A percentile compares a stretch with the other conserved stretches of the same genome.
Evolutionary conservation across 2,113 vertebrate genomes (phyloP).

Genomic region (Clupea harengus): DNA sequence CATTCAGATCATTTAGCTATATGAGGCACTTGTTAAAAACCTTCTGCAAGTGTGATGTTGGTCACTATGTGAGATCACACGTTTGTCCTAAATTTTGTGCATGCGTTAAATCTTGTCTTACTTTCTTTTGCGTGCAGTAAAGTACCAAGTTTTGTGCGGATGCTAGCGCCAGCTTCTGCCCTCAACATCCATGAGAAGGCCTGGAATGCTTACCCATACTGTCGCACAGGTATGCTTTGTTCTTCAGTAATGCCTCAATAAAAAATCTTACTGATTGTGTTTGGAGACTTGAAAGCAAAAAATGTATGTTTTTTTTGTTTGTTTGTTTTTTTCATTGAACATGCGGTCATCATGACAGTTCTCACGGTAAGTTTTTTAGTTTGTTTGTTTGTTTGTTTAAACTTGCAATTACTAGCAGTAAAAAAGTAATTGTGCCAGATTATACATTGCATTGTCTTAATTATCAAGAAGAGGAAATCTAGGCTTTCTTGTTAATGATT

Average conservation of each 20-base stretch:
- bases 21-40: neutral
- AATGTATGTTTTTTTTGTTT: conserved; percentile 31
- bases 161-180: conserved; percentile 84
- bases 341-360: conserved; percentile 47
- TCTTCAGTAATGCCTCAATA: neutral
- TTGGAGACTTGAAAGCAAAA: neutral
- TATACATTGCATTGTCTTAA: too few species aligned
- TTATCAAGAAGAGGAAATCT: too few species aligned
- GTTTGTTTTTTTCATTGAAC: neutral
- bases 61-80: neutral
- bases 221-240: conserved; percentile 78
- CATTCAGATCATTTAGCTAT: neutral
- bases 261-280: neutral
- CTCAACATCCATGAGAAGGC: conserved; percentile 91
- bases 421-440: too few species aligned
- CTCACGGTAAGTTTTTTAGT: conserved; percentile 58
- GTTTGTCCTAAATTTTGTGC: neutral
- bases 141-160: conserved; percentile 81
- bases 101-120: neutral
- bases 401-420: neutral
- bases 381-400: neutral
- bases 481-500: too few species aligned
- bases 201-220: conserved; percentile 98
- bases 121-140: conserved; percentile 76
- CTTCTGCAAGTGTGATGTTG: neutral